Evolutionary conservation across 2,888 invertebrate species (phyloP).

Genomic region (Chalcis sispes): DNA sequence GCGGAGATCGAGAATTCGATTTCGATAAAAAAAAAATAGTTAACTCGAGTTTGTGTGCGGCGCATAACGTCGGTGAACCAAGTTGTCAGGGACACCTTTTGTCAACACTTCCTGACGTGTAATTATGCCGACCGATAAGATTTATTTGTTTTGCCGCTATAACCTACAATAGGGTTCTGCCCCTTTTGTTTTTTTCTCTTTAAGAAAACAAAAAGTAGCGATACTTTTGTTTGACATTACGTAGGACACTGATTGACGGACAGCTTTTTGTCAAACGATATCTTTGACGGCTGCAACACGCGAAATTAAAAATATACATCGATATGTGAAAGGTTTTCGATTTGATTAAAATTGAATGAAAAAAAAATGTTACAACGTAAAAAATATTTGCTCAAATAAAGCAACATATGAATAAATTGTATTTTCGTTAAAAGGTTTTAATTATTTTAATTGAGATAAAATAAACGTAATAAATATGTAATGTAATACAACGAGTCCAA

Average conservation of each 20-base stretch:
- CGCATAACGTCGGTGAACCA: not conserved
- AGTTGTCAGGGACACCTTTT: constrained; percentile 44
- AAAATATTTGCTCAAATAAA: too few species aligned
- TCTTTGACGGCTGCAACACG: too few species aligned
- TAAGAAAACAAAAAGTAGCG: not conserved
- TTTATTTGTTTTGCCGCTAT: constrained; percentile 45
- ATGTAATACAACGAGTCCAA: too few species aligned
- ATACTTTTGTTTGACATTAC: constrained; percentile 2
- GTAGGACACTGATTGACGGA: constrained; percentile 7
- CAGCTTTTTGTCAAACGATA: not conserved
- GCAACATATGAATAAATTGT: too few species aligned
- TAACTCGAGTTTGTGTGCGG: not conserved
- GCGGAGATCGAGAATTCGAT: constrained; percentile 39
- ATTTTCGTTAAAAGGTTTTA: too few species aligned
- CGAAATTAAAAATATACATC: too few species aligned
- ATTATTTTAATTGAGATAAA: too few species aligned
- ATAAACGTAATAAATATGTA: too few species aligned
- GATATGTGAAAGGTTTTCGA: too few species aligned
- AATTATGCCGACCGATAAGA: constrained; percentile 37
- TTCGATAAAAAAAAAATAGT: constrained; percentile 20
- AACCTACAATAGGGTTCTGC: not conserved
- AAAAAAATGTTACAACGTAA: too few species aligned
- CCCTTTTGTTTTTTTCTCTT: not conserved
- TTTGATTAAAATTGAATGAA: too few species aligned
- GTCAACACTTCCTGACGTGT: constrained; percentile 33